phyloP scores from a whole-genome alignment of 2,888 invertebrate genomes.

The Xylota sylvarum region DNA sequence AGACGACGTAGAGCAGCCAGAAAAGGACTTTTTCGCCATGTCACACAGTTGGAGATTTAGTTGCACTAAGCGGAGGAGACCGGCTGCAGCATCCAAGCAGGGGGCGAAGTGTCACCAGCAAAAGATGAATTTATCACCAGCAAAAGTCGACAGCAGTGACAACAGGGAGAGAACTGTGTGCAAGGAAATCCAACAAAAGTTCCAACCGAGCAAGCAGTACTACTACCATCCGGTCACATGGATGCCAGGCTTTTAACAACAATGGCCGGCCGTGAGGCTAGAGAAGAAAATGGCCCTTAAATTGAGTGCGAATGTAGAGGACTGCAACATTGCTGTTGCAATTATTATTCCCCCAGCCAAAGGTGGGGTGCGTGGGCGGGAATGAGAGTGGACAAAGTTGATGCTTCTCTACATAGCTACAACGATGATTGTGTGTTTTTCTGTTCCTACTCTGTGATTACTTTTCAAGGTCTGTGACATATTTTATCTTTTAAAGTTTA shows the following conservation, averaged over 20 bases:
- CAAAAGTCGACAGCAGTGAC: conserved; percentile 78
- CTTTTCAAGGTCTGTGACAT: conserved; percentile 55
- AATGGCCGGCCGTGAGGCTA: neutral
- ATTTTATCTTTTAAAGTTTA: neutral
- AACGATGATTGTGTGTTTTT: conserved; percentile 57
- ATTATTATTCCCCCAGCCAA: conserved; percentile 22
- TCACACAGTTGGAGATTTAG: conserved; percentile 64
- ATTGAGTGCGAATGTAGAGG: conserved; percentile 48
- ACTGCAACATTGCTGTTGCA: conserved; percentile 39
- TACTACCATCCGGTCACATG: conserved; percentile 50
- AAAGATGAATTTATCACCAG: conserved; percentile 81
- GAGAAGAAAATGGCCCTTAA: conserved; percentile 49
- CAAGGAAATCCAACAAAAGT: conserved; percentile 70
- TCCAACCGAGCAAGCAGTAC: conserved; percentile 54
- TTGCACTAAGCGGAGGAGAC: conserved; percentile 29
- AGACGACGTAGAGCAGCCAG: neutral
- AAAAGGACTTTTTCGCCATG: conserved; percentile 52
- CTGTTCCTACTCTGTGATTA: conserved; percentile 51
- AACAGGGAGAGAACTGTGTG: conserved; percentile 65
- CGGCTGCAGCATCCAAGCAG: conserved; percentile 51
- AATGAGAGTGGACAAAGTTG: conserved; percentile 20
- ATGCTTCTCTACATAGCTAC: conserved; percentile 1
- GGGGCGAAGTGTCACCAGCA: conserved; percentile 79
- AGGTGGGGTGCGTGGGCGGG: conserved; percentile 28
- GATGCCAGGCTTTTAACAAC: conserved; percentile 9